phyloP scores from a whole-genome alignment of 2,797 vertebrate genomes.

The Tolypeutes matacus region DNA sequence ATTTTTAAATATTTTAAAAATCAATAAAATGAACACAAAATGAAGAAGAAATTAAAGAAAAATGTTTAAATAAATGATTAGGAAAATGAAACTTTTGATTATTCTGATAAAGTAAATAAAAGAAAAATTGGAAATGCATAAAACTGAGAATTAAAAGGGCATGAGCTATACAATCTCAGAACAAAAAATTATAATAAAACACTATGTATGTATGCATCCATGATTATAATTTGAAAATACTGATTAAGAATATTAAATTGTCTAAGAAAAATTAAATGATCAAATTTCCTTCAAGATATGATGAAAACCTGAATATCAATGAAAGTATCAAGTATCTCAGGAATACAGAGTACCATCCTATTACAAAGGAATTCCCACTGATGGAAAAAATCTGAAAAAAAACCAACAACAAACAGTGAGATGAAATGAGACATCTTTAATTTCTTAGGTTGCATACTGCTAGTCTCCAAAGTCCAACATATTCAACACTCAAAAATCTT shows the following conservation, averaged over 20 bases:
- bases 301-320: background rate
- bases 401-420: background rate
- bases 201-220: background rate
- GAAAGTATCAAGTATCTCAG: background rate
- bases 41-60: background rate
- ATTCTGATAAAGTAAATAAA: background rate
- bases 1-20: background rate
- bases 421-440: background rate
- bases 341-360: background rate
- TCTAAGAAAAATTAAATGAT: conserved; percentile 10
- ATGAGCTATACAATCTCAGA: background rate
- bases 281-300: background rate
- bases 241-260: background rate
- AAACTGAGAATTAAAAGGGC: background rate
- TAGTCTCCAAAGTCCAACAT: background rate
- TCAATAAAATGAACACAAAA: too few species aligned
- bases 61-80: background rate
- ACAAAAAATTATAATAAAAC: background rate
- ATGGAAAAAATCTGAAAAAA: background rate
- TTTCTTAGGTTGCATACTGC: background rate
- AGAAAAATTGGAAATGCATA: background rate
- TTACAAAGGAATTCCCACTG: background rate
- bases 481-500: background rate
- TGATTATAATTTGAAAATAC: background rate
- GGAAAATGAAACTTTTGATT: background rate